Conservation (phyloP, 2,888 invertebrate species). For the Drosophila stalkeri region DNA sequence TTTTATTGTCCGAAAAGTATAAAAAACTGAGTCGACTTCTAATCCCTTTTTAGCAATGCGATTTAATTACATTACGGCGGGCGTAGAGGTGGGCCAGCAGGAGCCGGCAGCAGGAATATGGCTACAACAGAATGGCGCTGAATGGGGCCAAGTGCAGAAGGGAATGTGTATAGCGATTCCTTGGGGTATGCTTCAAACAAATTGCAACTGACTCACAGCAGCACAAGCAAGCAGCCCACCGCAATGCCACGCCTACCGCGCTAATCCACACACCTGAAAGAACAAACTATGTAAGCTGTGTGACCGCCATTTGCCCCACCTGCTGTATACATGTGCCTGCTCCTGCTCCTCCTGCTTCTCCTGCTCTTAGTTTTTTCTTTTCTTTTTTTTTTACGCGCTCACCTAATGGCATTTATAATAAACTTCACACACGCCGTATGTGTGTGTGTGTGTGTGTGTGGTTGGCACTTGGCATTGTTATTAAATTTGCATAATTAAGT, state of each 20-base stretch:
- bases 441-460: conserved; percentile 22
- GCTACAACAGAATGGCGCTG: neutral
- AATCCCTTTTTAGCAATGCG: conserved; percentile 61
- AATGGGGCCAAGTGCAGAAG: conserved; percentile 10
- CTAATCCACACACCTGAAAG: conserved; percentile 16
- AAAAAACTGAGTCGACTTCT: conserved; percentile 19
- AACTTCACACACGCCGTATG: conserved; percentile 33
- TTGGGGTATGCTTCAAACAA: conserved; percentile 71
- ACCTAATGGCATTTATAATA: conserved; percentile 69
- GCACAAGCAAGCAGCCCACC: neutral
- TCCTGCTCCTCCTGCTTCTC: neutral
- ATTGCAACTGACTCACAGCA: conserved; percentile 54
- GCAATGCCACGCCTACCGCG: neutral
- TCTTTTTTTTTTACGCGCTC: conserved; percentile 32
- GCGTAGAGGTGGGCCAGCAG: conserved; percentile 13
- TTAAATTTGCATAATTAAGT: conserved; percentile 79
- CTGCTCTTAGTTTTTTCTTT: conserved; percentile 16
- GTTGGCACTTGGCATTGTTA: conserved; percentile 65
- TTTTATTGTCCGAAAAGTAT: conserved; percentile 69
- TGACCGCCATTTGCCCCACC: neutral
- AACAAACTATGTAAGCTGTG: conserved; percentile 6
- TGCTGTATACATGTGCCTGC: neutral
- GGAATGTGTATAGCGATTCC: conserved; percentile 53
- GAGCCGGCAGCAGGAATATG: neutral
- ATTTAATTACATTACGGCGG: conserved; percentile 72